Evolutionary conservation across 2,888 invertebrate species (phyloP).

Genomic region (Sclerodermus sp.): DNA sequence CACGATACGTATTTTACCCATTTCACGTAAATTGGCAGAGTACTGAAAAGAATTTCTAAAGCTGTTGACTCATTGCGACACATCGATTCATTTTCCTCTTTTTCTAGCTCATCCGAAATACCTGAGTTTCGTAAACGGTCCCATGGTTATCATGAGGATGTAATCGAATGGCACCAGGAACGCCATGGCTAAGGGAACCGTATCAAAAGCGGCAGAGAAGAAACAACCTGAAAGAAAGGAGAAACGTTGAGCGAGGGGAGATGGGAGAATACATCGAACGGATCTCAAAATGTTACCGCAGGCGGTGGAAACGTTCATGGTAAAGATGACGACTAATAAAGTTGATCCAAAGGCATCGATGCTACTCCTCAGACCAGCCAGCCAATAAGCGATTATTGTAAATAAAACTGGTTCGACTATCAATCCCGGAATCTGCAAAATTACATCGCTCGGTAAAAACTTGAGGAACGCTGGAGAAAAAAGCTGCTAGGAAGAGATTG

Average conservation of each 20-base stretch:
- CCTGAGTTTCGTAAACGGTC: constrained; percentile 81
- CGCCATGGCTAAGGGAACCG: constrained; percentile 78
- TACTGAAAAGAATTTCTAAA: constrained; percentile 59
- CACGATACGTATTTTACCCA: constrained; percentile 84
- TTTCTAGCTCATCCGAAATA: constrained; percentile 48
- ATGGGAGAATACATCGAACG: no score
- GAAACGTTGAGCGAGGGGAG: no score
- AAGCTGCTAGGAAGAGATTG: no score
- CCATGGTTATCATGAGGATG: constrained; percentile 83
- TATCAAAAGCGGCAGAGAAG: constrained; percentile 82
- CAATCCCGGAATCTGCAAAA: constrained; percentile 77
- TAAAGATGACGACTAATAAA: constrained; percentile 70
- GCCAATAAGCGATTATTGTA: constrained; percentile 81
- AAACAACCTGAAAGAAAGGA: constrained; percentile 69
- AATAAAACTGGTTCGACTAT: constrained; percentile 82
- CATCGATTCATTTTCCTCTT: neutral
- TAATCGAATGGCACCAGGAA: constrained; percentile 86
- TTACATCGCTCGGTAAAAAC: no score
- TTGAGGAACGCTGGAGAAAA: no score
- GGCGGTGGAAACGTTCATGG: constrained; percentile 84
- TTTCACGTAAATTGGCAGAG: constrained; percentile 69
- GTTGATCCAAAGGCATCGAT: constrained; percentile 72
- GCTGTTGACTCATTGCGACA: neutral
- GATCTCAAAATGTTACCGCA: constrained; percentile 66
- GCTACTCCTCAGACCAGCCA: constrained; percentile 75